Percentiles rank a stretch among this genome's conserved stretches.
Evolutionary conservation across 2,888 invertebrate species (phyloP).

Genomic region (Linyphia triangularis): DNA sequence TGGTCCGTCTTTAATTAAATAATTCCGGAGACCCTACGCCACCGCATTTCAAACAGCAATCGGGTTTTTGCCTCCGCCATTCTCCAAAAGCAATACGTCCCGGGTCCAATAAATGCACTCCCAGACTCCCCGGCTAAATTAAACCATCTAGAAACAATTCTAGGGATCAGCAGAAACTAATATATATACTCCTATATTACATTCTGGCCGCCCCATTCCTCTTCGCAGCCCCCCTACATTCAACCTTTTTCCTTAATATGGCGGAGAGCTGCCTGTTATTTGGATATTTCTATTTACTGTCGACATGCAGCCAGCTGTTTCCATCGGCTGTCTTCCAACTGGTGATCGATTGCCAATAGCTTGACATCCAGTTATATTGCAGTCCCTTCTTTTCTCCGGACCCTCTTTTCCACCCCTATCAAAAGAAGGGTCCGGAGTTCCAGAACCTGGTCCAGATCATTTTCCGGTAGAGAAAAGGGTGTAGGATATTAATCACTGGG

Average conservation of each 20-base stretch:
- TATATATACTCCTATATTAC: slow-evolving; percentile 73
- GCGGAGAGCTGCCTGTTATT: slow-evolving; percentile 64
- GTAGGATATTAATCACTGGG: slow-evolving; percentile 36
- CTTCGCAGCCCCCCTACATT: slow-evolving; percentile 9
- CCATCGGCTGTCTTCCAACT: slow-evolving; percentile 18
- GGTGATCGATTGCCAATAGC: slow-evolving; percentile 71
- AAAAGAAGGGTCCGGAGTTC: not conserved
- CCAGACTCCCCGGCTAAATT: slow-evolving; percentile 66
- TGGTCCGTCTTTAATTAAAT: slow-evolving; percentile 66
- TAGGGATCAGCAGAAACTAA: slow-evolving; percentile 64
- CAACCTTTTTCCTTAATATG: slow-evolving; percentile 67
- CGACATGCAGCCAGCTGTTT: slow-evolving; percentile 70
- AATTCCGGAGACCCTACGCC: slow-evolving; percentile 35
- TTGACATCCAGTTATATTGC: slow-evolving; percentile 71
- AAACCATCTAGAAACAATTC: slow-evolving; percentile 73
- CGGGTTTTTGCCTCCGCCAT: slow-evolving; percentile 60
- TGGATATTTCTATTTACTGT: slow-evolving; percentile 73
- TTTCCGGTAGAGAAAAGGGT: slow-evolving; percentile 12
- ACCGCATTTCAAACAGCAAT: slow-evolving; percentile 68
- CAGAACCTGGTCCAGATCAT: slow-evolving; percentile 1
- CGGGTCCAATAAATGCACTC: slow-evolving; percentile 67
- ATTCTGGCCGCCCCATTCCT: slow-evolving; percentile 47
- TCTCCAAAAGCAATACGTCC: slow-evolving; percentile 16
- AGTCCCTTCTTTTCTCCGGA: slow-evolving; percentile 33
- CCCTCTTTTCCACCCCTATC: not conserved